A percentile compares a stretch with the other conserved stretches of the same genome.
phyloP scores from a whole-genome alignment of 1,140 invertebrate species.

The Caenorhabditis tropicalis region DNA sequence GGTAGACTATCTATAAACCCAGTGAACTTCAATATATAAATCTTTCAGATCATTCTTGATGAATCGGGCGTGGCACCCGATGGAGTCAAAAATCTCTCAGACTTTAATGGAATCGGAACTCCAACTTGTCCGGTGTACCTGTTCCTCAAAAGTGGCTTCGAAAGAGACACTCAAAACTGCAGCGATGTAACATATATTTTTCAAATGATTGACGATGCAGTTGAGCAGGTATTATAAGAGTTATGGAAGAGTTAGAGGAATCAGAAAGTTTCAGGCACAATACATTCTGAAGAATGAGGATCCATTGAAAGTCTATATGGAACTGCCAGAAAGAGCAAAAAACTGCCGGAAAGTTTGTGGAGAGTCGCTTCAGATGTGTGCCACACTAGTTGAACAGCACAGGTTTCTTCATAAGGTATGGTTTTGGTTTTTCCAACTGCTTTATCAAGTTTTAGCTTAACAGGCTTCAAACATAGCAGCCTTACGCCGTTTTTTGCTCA shows the following conservation, averaged over 20 bases:
- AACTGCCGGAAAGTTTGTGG: not conserved
- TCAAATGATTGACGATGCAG: constrained; percentile 28
- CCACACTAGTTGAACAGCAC: not conserved
- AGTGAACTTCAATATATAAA: too few relatives aligned
- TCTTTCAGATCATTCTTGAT: not conserved
- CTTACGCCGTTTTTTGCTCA: too few relatives aligned
- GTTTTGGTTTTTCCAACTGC: too few relatives aligned
- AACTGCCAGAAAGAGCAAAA: not conserved
- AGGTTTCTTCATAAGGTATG: constrained; percentile 1
- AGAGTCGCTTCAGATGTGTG: not conserved
- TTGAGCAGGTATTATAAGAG: not conserved
- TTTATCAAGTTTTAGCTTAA: too few relatives aligned
- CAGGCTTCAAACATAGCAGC: too few relatives aligned
- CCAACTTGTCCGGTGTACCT: not conserved
- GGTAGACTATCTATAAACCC: not conserved
- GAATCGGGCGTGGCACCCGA: not conserved
- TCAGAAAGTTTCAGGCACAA: not conserved
- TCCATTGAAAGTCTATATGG: not conserved
- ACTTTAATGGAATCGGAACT: not conserved
- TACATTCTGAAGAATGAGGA: not conserved
- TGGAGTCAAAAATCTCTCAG: not conserved
- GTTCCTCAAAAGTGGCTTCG: not conserved
- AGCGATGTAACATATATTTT: constrained; percentile 35
- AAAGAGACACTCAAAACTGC: not conserved
- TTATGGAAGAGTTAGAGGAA: not conserved